Base-by-base conservation (phyloP, 1,140 invertebrate species). In the Calosoma granatense region DNA sequence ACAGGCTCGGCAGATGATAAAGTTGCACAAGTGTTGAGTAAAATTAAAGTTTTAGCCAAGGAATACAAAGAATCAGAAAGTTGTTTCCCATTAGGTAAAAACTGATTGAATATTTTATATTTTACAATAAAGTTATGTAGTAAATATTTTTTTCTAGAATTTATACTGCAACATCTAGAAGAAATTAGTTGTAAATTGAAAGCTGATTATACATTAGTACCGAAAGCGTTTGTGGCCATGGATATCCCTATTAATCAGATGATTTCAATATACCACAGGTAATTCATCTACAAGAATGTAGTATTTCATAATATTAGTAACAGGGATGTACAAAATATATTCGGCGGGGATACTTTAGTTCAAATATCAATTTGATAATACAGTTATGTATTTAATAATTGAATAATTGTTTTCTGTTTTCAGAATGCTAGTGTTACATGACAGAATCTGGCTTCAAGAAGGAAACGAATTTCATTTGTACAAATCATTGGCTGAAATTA, bases 381-480 rank as follows among this genome's bases (percentile, higher is more conserved):
- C 22, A 53, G 52, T 19, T 59, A 39, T 53, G 53, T 22, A 22
- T 52, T 41, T 43, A 36, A 1, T 54, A 41, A 51, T 2, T 51
- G 52, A n/a, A 59, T 9, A 51, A 57, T 56, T 60, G 3, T 57
- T 61, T 62, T 61, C 56, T 54, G 65, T 65, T 65, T 74, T 53
- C 59, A 84, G 86, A 68, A 74, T 86, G 76, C 81, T 86, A 63
- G 82, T 83, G 22, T 78, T 84, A 63, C 86, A 87, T 66, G 86
- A 88, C 65, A 76, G 85, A 57, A 81, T 83, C 57, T 90, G 87
- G 86, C 72, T 86, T 51, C 81, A 81, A 20, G 82, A 86, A 73
- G 84, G 85, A 17, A 86, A 88, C 65, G 86, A 90, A 71, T 83
- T 84, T 70, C 86, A 89, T 73, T 73, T 87, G 22, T 83, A 85